Base-by-base conservation (phyloP, 2,797 vertebrate genomes). In the Urophycis tenuis region DNA sequence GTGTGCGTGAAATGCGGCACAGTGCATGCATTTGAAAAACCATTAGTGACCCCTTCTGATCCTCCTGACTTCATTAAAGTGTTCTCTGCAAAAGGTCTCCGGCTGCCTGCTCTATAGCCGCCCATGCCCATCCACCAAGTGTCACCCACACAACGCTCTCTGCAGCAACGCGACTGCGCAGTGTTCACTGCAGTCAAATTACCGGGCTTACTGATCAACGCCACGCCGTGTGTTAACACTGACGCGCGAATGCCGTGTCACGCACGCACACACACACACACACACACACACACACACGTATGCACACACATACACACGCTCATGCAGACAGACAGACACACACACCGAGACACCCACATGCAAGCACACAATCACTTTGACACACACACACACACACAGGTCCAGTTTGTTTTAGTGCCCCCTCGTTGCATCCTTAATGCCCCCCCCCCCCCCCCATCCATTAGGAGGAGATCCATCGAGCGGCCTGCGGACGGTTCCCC, bases 391-490 rank as follows among this genome's bases (percentile, higher is more conserved):
- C 36, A 49, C 35, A 64, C 36, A 49, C 12, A 19, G 45, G 19
- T 69, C 53, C 78, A 77, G 32, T 74, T 75, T 32, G n/a, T 82
- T 81, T 85, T 71, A 84, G 74, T 83, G 82, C 84, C 87, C 83
- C 90, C 82, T 8, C 84, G 85, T 84, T 85, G 84, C 87, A 84
- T 87, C 80, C 76, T 85, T 90, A 91, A 91, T 91, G 87, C 71
- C 74, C 78, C 36, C 74, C 64, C 45, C 36, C 36, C 3, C 33
- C 33, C 33, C 36, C 36, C 14, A 1, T 78, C 33, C 67, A 74
- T 76, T 73, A 79, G 78, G 92, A 92, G 92, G 90, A 88, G 91
- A 88, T 88, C 87, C 85, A 88, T 83, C 85, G 79, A 82, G 79
- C 45, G 75, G 78, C 79, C 83, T 77, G 83, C 87, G 84, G 39